Conservation (phyloP, 2,888 invertebrate genomes). For the Scotopteryx bipunctaria region DNA sequence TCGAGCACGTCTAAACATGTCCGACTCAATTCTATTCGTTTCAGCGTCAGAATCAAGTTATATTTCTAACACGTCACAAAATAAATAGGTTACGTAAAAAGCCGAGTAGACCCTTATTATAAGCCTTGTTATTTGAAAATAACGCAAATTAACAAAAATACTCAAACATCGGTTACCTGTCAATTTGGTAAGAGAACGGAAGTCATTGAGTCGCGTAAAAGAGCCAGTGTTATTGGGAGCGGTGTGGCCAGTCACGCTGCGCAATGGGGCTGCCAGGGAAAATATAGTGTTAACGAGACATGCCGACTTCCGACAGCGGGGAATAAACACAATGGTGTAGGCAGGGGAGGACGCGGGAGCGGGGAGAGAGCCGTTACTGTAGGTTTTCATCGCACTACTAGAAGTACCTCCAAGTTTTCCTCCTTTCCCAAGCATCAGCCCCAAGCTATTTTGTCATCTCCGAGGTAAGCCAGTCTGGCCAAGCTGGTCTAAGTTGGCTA, state of each 20-base stretch:
- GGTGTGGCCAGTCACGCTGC: slow-evolving; percentile 53
- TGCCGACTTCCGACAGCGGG: slow-evolving; percentile 62
- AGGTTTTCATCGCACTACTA: too few relatives aligned
- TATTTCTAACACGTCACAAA: slow-evolving; percentile 7
- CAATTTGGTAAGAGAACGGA: slow-evolving; percentile 48
- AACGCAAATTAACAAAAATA: slow-evolving; percentile 33
- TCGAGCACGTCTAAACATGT: too few relatives aligned
- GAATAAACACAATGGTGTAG: slow-evolving; percentile 64
- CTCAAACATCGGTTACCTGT: slow-evolving; percentile 37
- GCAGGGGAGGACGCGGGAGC: slow-evolving; percentile 38
- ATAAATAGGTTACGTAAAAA: slow-evolving; percentile 5
- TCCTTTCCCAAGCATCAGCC: too few relatives aligned
- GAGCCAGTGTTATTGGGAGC: slow-evolving; percentile 42
- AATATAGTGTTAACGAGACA: slow-evolving; percentile 63
- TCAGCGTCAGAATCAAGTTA: background rate
- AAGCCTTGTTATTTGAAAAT: slow-evolving; percentile 27
- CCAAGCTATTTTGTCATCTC: too few relatives aligned
- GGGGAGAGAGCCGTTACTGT: too few relatives aligned
- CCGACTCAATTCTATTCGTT: too few relatives aligned
- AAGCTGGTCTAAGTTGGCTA: too few relatives aligned
- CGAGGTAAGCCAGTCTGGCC: too few relatives aligned
- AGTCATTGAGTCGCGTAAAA: slow-evolving; percentile 41
- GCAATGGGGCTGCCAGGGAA: slow-evolving; percentile 55
- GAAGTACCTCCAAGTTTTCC: too few relatives aligned
- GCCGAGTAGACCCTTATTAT: slow-evolving; percentile 21